phyloP scores from a whole-genome alignment of 1,140 invertebrate species.

The Drosophila yakuba region DNA sequence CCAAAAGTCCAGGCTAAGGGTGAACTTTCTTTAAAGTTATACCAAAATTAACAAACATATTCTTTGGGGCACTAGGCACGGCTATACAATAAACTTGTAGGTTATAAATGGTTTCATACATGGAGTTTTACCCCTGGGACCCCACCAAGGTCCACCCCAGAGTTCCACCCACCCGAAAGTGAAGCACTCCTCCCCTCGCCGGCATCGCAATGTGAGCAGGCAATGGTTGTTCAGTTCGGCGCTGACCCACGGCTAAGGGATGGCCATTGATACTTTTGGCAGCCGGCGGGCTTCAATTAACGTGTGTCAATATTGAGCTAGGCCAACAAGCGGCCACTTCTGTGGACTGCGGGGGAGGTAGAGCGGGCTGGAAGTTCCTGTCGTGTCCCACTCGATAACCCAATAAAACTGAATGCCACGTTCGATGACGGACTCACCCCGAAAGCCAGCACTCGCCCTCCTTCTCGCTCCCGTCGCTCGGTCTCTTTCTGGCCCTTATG shows the following conservation, averaged over 20 bases:
- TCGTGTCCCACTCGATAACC: constrained; percentile 37
- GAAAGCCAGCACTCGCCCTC: constrained; percentile 17
- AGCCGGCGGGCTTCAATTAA: constrained; percentile 70
- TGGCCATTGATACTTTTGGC: constrained; percentile 67
- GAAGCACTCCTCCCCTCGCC: background rate
- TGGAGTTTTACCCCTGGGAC: background rate
- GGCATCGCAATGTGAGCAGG: constrained; percentile 29
- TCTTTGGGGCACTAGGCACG: background rate
- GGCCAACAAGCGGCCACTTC: constrained; percentile 36
- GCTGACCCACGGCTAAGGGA: constrained; percentile 51
- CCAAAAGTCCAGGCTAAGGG: background rate
- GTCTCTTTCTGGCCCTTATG: constrained; percentile 57
- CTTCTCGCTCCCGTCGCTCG: constrained; percentile 11
- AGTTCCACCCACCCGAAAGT: background rate
- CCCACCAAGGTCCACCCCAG: constrained; percentile 11
- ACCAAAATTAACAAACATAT: background rate
- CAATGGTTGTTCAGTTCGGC: constrained; percentile 69
- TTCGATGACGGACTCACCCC: constrained; percentile 31
- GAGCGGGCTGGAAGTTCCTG: background rate
- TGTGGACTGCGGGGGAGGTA: background rate
- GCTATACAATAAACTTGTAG: background rate
- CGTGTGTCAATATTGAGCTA: constrained; percentile 77
- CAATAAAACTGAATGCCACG: constrained; percentile 40
- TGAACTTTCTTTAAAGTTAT: background rate
- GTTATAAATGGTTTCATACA: too few species aligned